Base-by-base conservation (phyloP, 2,113 vertebrate species). In the Rhombomys opimus region DNA sequence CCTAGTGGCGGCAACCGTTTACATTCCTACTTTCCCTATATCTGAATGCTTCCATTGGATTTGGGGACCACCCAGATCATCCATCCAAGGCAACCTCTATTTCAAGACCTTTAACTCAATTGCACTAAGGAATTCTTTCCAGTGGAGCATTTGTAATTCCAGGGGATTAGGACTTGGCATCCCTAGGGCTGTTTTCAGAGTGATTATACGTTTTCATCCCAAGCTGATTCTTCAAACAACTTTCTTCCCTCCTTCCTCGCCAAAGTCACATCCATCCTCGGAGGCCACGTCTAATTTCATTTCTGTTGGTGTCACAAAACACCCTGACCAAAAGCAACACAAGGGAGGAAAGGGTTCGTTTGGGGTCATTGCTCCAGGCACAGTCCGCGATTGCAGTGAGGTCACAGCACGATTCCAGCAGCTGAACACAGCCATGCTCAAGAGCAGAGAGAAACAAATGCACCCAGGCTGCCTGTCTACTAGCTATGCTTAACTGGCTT, bases 1-100 rank as follows among this genome's bases (percentile, higher is more conserved):
- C 35, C 35, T 10, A 17, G 27, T 35, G 65, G 38, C 25, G 0
- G 0, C 22, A 1, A 54, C 50, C 14, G 20, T 72, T 70, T 17
- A 17, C 4, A 87, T 38, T 30, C 32, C 67, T 20, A 9, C 23
- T 23, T 61, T 2, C n/a, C 54, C 78, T 73, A 68, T 87, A 38
- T 0, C 35, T 76, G 80, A 32, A 85, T 38, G n/a, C 32, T 27
- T 73, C 12, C 38, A 35, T 59, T 67, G 18, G 38, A 88, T 35
- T 90, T 63, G 38, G 52, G 76, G 41, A 15, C 38, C 57, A 52
- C 22, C 20, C 9, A 41, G 38, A 38, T 27, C 1, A 15, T 20
- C 57, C 1, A 35, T 35, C 73, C 81, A 91, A 11, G 41, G 78
- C 59, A 59, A 77, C 13, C 65, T 86, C 52, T 25, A 59, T 72